Evolutionary conservation across 2,888 invertebrate genomes (phyloP).

Genomic region (Automeris io): DNA sequence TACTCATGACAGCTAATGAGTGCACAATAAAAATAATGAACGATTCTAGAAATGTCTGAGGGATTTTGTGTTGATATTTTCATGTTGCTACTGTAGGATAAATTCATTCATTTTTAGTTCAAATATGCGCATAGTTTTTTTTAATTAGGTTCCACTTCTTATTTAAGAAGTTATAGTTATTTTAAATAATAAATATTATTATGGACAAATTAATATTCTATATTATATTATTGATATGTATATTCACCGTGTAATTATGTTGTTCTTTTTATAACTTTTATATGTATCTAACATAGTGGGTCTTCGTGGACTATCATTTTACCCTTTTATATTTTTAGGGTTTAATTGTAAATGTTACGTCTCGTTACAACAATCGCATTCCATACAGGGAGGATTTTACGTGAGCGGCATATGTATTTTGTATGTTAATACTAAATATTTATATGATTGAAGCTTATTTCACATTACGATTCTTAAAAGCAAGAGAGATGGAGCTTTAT

Average conservation of each 20-base stretch:
- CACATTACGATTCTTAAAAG: background rate
- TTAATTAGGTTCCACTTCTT: conserved; percentile 49
- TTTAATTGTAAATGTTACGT: background rate
- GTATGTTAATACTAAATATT: conserved; percentile 1
- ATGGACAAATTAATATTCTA: conserved; percentile 42
- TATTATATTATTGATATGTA: conserved; percentile 38
- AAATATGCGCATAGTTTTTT: conserved; percentile 32
- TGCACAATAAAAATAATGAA: no score
- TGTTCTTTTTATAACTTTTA: conserved; percentile 36
- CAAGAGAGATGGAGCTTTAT: background rate
- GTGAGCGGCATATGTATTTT: background rate
- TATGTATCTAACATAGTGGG: conserved; percentile 43
- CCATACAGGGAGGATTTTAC: conserved; percentile 34
- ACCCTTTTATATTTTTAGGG: conserved; percentile 15
- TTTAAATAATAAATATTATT: conserved; percentile 43
- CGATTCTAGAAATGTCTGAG: no score
- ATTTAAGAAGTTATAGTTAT: conserved; percentile 46
- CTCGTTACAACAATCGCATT: conserved; percentile 34
- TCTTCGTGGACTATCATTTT: conserved; percentile 19
- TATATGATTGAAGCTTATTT: background rate
- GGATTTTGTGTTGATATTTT: no score
- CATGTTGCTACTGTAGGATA: background rate
- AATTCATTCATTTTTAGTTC: conserved; percentile 3
- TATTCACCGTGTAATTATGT: conserved; percentile 42
- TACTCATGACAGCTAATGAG: no score